Evolutionary conservation across 2,888 invertebrate species (phyloP).

Genomic region (Chymomyza procnemis): DNA sequence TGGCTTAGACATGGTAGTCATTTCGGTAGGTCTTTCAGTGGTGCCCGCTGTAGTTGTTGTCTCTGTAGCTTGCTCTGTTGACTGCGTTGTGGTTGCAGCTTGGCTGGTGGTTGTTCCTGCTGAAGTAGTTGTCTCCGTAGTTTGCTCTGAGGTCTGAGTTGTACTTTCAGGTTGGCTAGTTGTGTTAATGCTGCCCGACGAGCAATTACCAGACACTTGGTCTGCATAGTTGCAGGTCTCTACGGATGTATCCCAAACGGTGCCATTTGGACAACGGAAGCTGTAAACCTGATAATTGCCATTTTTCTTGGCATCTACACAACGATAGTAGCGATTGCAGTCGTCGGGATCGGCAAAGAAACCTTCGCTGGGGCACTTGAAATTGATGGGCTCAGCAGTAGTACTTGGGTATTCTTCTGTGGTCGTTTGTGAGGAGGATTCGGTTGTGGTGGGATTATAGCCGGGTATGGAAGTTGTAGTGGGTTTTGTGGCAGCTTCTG

Average conservation of each 20-base stretch:
- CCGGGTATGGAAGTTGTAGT: conserved; percentile 42
- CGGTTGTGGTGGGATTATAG: conserved; percentile 33
- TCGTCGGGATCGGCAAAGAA: conserved; percentile 79
- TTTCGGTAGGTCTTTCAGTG: conserved; percentile 23
- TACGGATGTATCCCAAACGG: conserved; percentile 81
- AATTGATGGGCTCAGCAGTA: conserved; percentile 56
- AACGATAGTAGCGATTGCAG: conserved; percentile 82
- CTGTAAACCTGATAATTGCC: conserved; percentile 79
- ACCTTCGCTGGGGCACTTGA: conserved; percentile 77
- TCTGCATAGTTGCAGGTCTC: conserved; percentile 80
- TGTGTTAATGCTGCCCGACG: conserved; percentile 52
- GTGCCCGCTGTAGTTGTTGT: conserved; percentile 34
- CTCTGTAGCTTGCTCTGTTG: conserved; percentile 37
- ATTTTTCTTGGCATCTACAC: conserved; percentile 76
- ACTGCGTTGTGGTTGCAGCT: conserved; percentile 29
- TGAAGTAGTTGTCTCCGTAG: conserved; percentile 33
- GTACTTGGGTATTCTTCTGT: conserved; percentile 39
- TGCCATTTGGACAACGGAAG: conserved; percentile 81
- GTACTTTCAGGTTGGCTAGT: conserved; percentile 34
- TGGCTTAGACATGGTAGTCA: conserved; percentile 14
- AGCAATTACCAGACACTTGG: conserved; percentile 72
- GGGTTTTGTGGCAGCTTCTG: conserved; percentile 11
- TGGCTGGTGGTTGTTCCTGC: conserved; percentile 23
- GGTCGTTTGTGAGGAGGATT: conserved; percentile 18
- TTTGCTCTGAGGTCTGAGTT: conserved; percentile 32